A percentile compares a stretch with the other conserved stretches of the same genome.
Evolutionary conservation across 2,888 invertebrate species (phyloP).

Genomic region (Eristalinus sepulchralis): DNA sequence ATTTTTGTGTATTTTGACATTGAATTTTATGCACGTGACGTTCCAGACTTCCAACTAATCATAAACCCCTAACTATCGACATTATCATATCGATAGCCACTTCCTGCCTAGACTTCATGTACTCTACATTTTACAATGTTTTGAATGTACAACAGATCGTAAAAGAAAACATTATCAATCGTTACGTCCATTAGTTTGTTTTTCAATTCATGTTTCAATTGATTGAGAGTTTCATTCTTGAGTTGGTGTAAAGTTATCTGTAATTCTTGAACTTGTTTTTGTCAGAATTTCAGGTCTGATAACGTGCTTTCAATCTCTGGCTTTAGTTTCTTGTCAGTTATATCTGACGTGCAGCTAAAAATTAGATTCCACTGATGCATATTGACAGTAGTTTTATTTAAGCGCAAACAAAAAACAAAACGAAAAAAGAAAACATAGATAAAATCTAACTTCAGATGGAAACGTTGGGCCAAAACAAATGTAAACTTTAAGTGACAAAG

Average conservation of each 20-base stretch:
- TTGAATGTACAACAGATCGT: not conserved
- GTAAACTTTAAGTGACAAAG: constrained; percentile 48
- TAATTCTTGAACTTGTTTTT: not conserved
- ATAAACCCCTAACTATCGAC: not conserved
- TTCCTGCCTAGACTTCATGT: not conserved
- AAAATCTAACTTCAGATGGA: constrained; percentile 46
- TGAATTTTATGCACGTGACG: not conserved
- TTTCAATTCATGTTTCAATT: not conserved
- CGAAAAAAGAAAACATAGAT: not conserved
- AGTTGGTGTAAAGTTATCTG: not conserved
- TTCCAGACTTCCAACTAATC: not conserved
- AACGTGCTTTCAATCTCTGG: not conserved
- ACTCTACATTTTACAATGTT: not conserved
- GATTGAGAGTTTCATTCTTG: not conserved
- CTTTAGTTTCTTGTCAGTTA: not conserved
- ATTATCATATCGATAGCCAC: not conserved
- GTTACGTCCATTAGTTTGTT: not conserved
- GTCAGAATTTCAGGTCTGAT: not conserved
- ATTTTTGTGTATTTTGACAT: not conserved
- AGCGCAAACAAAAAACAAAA: constrained; percentile 2
- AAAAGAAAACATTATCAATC: not conserved
- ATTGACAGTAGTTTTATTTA: constrained; percentile 9
- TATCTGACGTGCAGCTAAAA: not conserved
- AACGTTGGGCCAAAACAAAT: constrained; percentile 61
- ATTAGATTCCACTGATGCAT: constrained; percentile 9